Percentiles rank a stretch among this genome's conserved stretches.
Conservation (phyloP, 2,797 vertebrate species). For the Enteromius fasciolatus region DNA sequence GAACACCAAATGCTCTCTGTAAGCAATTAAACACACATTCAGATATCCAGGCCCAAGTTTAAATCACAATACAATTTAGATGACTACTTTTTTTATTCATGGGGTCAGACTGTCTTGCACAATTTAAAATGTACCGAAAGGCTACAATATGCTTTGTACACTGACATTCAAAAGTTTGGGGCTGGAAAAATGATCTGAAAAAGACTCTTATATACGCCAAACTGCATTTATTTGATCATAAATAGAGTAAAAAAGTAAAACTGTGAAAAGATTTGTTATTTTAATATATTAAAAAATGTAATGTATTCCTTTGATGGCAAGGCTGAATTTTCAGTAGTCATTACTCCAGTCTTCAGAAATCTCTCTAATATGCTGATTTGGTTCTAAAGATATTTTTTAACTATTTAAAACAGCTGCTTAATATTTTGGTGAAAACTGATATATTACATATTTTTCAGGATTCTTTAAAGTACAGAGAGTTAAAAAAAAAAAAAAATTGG, state of each 20-base stretch:
- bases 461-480: background rate
- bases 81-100: background rate
- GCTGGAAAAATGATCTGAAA: background rate
- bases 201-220: background rate
- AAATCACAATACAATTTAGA: slow-evolving; percentile 10
- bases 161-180: background rate
- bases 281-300: background rate
- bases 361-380: background rate
- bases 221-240: background rate
- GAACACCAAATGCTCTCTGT: slow-evolving; percentile 47
- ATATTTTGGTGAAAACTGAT: background rate
- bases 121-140: background rate
- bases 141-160: background rate
- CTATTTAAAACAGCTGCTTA: too few relatives aligned
- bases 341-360: background rate
- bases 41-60: slow-evolving; percentile 6
- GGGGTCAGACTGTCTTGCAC: background rate
- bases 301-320: background rate
- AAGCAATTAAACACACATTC: slow-evolving; percentile 51
- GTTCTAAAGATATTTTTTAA: background rate
- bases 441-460: too few relatives aligned
- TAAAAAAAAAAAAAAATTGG: background rate
- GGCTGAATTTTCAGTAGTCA: background rate
- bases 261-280: background rate
- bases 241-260: background rate